Percentiles rank a stretch among this genome's conserved stretches.
Conservation (phyloP, 2,888 invertebrate species). For the Calephelis perditalis region DNA sequence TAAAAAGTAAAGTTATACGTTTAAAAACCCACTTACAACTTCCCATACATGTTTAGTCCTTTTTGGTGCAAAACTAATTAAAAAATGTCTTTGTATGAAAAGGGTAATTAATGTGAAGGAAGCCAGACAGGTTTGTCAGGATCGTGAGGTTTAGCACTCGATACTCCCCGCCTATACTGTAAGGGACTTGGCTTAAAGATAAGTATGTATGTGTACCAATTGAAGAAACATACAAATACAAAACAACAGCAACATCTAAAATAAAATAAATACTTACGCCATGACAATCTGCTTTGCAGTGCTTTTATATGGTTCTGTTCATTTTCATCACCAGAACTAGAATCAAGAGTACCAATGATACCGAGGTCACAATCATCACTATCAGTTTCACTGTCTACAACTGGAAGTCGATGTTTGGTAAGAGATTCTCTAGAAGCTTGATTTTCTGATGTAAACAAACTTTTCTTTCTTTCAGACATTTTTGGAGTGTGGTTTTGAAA, state of each 20-base stretch:
- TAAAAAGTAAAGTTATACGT: too few species aligned
- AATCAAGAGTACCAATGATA: conserved; percentile 75
- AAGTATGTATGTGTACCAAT: too few species aligned
- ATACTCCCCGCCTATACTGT: too few species aligned
- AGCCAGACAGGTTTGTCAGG: too few species aligned
- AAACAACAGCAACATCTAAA: neutral
- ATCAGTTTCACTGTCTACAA: conserved; percentile 68
- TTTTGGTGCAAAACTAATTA: too few species aligned
- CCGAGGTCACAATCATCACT: conserved; percentile 77
- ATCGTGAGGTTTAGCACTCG: too few species aligned
- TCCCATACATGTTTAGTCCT: too few species aligned
- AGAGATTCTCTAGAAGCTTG: conserved; percentile 49
- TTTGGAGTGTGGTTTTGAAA: conserved; percentile 74
- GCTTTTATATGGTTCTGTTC: conserved; percentile 56
- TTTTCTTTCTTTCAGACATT: conserved; percentile 80
- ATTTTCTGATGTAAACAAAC: conserved; percentile 71
- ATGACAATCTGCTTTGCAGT: conserved; percentile 45
- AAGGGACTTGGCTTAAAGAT: too few species aligned
- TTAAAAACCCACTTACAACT: too few species aligned
- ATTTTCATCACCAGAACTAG: conserved; percentile 67
- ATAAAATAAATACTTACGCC: conserved; percentile 51
- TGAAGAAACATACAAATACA: neutral
- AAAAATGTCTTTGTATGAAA: too few species aligned
- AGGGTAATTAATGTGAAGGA: too few species aligned
- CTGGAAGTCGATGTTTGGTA: conserved; percentile 61